Evolutionary conservation across 2,113 vertebrate genomes (phyloP).

Genomic region (Upupa epops): DNA sequence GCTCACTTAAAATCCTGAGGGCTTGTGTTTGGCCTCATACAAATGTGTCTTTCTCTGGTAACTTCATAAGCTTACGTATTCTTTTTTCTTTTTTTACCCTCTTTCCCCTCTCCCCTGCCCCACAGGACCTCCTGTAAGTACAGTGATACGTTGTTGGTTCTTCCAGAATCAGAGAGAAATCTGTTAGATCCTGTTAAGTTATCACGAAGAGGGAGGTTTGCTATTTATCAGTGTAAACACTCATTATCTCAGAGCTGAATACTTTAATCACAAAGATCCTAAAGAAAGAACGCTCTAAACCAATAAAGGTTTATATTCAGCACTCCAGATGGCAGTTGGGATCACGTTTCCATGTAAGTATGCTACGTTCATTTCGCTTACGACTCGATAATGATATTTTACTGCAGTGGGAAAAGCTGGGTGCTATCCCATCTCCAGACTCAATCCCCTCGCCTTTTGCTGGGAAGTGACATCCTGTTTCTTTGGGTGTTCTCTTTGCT

Average conservation of each 20-base stretch:
- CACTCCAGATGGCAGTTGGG: background rate
- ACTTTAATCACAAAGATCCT: background rate
- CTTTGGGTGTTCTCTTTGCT: background rate
- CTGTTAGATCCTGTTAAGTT: conserved; percentile 47
- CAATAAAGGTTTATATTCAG: conserved; percentile 11
- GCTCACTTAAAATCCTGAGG: background rate
- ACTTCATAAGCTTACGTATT: conserved; percentile 25
- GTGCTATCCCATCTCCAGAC: background rate
- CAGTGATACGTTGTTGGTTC: conserved; percentile 47
- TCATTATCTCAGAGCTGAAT: background rate
- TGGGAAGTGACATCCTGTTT: background rate
- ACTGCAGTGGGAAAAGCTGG: background rate
- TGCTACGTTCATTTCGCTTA: background rate
- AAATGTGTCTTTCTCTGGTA: background rate
- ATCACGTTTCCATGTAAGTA: conserved; percentile 45
- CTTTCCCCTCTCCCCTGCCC: background rate
- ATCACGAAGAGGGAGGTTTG: conserved; percentile 9
- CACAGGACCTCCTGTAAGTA: conserved; percentile 98
- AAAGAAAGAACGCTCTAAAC: conserved; percentile 5
- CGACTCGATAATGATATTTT: background rate
- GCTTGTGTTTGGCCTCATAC: conserved; percentile 15
- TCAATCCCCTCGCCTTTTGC: background rate
- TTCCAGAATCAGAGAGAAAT: conserved; percentile 66
- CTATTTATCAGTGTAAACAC: background rate
- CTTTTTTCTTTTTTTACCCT: conserved; percentile 48